Conservation (phyloP, 2,888 invertebrate genomes). For the Allacma fusca region DNA sequence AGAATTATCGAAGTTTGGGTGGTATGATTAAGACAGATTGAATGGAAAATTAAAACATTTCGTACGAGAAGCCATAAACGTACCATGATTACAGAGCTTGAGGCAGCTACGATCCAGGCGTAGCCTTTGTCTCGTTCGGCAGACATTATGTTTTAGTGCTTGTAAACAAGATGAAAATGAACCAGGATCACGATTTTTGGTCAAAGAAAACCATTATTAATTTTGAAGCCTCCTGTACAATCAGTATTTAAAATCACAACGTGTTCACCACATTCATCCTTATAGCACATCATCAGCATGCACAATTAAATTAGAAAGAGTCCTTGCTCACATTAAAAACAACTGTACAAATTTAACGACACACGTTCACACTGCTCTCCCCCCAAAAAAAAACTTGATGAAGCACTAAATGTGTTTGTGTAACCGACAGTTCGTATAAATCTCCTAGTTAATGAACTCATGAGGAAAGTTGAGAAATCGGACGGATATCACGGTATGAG, state of each 20-base stretch:
- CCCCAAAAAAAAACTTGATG: too few relatives aligned
- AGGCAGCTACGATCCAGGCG: conserved; percentile 57
- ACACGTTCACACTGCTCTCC: not conserved
- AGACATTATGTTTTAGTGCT: not conserved
- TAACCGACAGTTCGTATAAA: too few relatives aligned
- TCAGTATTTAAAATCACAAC: not conserved
- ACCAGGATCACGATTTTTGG: not conserved
- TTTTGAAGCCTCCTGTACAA: not conserved
- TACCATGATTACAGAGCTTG: conserved; percentile 54
- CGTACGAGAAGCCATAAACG: not conserved
- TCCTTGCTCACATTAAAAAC: not conserved
- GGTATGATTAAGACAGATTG: not conserved
- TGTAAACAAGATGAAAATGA: conserved; percentile 3
- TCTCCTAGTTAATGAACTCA: too few relatives aligned
- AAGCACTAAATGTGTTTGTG: too few relatives aligned
- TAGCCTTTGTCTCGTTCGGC: conserved; percentile 55
- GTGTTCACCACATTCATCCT: not conserved
- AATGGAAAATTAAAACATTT: too few relatives aligned
- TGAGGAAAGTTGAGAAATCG: too few relatives aligned
- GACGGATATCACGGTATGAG: too few relatives aligned
- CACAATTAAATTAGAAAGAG: not conserved
- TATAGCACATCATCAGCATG: not conserved
- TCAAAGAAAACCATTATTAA: conserved; percentile 1
- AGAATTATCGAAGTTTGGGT: too few relatives aligned
- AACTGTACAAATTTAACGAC: not conserved